Base-by-base conservation (phyloP, 2,797 vertebrate genomes). In the Myoxocephalus aenaeus region DNA sequence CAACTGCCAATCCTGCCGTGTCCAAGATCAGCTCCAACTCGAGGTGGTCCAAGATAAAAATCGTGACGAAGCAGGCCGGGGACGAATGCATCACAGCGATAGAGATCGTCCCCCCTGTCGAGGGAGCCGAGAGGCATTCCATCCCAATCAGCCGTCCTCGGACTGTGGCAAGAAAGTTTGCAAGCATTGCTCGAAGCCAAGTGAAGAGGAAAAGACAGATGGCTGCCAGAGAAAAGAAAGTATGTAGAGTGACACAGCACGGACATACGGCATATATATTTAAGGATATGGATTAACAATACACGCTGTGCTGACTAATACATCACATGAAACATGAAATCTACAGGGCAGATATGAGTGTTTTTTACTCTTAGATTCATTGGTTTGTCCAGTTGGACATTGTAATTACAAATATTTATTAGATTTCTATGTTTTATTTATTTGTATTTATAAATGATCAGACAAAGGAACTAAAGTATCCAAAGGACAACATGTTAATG, bases 31-130 rank as follows among this genome's bases (percentile, higher is more conserved):
- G 92, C 82, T 69, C 95, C 0, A 27, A 85, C 66, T 99, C 98
- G 5, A 97, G 95, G 72, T 99, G 98, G 98, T 99, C 98, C 78
- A 99, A 99, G 93, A 98, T 99, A 64, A 99, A 99, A 95, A 99
- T 99, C 0, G 97, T 99, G 63, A 99, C 98, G 2, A 99, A 99
- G 90, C 97, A 98, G 93, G 89, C 95, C 0, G 98, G 98, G 65
- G 96, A 95, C 0, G 98, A 99, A 85, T 99, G 98, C 58, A 97
- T 99, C 89, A 99, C 98, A 0, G 98, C 98, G 27, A 97, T 99
- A 0, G 98, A 99, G 95, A 99, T 99, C 0, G 96, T 98, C 44
- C 97, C 97, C 0, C 97, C 96, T 12, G 96, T 96, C 8, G 92
- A 95, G 13, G 95, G 96, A 46, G 93, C 95, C 2, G 96, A 96